These are phyloP conservation scores for Otolemur crassicaudatus DNA, from an alignment of 2,797 vertebrate genomes.

Conservation along the genomic window DNA sequence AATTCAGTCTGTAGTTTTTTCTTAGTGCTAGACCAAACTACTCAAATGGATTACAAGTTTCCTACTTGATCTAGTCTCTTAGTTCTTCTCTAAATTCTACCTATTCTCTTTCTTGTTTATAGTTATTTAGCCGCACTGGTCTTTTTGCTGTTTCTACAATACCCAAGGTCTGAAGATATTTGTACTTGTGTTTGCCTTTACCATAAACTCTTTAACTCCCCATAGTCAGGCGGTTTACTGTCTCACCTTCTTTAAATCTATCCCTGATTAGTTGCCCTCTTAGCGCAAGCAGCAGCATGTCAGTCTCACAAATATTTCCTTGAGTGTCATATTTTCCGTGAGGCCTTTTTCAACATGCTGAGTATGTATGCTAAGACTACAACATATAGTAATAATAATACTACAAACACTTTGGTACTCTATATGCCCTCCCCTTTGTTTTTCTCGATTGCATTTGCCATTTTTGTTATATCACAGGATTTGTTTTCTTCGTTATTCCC, in stretches of 20 bases:
- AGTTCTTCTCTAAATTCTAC: neutral
- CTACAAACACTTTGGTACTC: neutral
- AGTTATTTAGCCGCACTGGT: neutral
- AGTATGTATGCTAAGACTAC: too few species aligned
- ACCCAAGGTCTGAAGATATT: neutral
- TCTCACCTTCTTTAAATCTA: neutral
- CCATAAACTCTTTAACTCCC: neutral
- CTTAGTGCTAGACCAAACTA: neutral
- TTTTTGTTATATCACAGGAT: neutral
- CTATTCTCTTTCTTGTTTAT: neutral
- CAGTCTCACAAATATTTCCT: neutral
- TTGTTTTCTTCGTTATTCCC: neutral
- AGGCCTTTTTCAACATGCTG: neutral
- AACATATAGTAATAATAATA: neutral
- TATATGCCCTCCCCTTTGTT: neutral
- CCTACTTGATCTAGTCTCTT: neutral
- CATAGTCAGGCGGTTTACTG: neutral
- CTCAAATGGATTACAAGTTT: neutral
- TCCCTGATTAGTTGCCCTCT: neutral
- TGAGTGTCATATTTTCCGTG: neutral
- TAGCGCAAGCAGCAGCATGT: too few species aligned
- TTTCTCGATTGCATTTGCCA: neutral
- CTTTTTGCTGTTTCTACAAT: neutral
- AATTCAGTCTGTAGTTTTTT: neutral
- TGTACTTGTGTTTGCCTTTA: neutral